Conservation (phyloP, 1,140 invertebrate species). For the Sycobia sp. region DNA sequence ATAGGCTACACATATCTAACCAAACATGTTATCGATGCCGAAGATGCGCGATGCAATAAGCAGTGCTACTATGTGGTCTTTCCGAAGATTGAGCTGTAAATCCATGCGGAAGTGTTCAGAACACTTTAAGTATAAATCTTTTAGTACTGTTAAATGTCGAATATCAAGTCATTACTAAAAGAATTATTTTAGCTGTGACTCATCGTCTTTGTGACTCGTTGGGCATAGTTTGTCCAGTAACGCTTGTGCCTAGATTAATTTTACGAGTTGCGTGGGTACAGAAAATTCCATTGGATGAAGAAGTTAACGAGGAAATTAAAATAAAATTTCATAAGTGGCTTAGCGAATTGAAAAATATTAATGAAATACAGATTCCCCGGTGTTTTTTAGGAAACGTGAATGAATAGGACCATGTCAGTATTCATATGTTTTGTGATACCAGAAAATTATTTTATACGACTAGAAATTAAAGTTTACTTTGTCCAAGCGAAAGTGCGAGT, state of each 20-base stretch:
- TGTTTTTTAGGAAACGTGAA: neutral
- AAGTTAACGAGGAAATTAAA: constrained; percentile 10
- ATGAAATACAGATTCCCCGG: neutral
- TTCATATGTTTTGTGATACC: constrained; percentile 23
- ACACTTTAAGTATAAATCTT: no score
- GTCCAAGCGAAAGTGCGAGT: constrained; percentile 25
- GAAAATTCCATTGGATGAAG: constrained; percentile 36
- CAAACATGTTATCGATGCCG: no score
- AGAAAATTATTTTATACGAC: constrained; percentile 17
- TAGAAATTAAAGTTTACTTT: constrained; percentile 1
- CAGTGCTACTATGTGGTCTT: no score
- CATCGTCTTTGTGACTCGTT: neutral
- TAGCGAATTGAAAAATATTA: constrained; percentile 23
- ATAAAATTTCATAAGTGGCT: constrained; percentile 32
- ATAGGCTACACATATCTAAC: no score
- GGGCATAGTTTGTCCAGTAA: neutral
- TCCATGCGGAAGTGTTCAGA: no score
- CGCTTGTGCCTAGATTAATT: neutral
- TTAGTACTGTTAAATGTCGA: no score
- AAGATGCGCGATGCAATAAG: no score
- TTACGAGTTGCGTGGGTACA: neutral
- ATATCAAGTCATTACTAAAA: no score
- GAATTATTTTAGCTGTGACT: neutral
- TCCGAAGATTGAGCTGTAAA: no score
- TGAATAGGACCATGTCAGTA: neutral